Base-by-base conservation (phyloP, 2,113 vertebrate genomes). In the Casuarius casuarius region DNA sequence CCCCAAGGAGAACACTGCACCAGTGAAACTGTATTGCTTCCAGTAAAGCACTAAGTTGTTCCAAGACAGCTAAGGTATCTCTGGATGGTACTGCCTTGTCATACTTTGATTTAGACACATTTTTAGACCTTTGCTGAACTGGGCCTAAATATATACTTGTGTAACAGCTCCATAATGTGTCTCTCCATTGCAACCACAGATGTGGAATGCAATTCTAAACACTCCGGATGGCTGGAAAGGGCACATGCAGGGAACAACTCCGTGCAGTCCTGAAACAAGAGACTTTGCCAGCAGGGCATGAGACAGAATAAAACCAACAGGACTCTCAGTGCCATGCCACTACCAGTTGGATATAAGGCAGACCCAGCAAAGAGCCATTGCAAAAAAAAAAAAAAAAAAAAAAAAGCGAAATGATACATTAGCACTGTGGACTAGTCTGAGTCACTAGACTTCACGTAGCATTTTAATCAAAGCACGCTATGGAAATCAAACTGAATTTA, bases 141-240 rank as follows among this genome's bases (percentile, higher is more conserved):
- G 14, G 5, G 2, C 78, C 63, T 93, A 95, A 93, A 80, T 77
- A 95, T 40, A 85, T 19, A 44, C 10, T 58, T 21, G 8, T 85
- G 66, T 44, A 87, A 79, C 33, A 82, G 14, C 33, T 96, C 67
- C 29, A 17, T n/a, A 76, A n/a, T 31, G 19, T 51, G 38, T 48
- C 35, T 90, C 75, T 71, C 65, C 42, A 42, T 76, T 93, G 73
- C 9, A 0, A 51, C 23, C 49, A 40, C 0, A 0, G 33, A 65
- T 91, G 87, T 94, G 66, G 61, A 92, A 85, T 3, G 3, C 48
- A 87, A 42, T 22, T 72, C 61, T 62, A 73, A 96, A 89, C 74
- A 76, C 40, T 71, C 54, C 31, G 13, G 61, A 28, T 81, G 86
- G 49, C 38, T 87, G 84, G 82, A 95, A 95, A 92, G 87, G 84